A percentile compares a stretch with the other conserved stretches of the same genome.
phyloP scores from a whole-genome alignment of 2,888 invertebrate genomes.

The Trilocha varians region DNA sequence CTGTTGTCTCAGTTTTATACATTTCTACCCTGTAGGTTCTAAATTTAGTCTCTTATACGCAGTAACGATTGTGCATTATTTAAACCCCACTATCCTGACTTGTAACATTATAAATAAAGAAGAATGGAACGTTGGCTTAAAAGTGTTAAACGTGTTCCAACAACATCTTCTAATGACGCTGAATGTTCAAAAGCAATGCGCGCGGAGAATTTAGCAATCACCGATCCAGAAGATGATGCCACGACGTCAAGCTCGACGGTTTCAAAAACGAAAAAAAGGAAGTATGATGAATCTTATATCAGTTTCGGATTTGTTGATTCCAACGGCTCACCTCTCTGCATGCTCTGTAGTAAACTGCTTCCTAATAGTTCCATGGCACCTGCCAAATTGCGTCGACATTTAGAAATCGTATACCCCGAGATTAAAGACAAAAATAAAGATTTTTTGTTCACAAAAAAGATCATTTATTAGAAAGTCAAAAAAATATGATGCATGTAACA shows the following conservation, averaged over 20 bases:
- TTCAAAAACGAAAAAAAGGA: slow-evolving; percentile 19
- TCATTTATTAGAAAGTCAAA: slow-evolving; percentile 17
- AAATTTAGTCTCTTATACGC: slow-evolving; percentile 5
- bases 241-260: slow-evolving; percentile 15
- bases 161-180: slow-evolving; percentile 18
- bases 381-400: slow-evolving; percentile 20
- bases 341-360: slow-evolving; percentile 14
- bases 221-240: slow-evolving; percentile 15
- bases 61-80: slow-evolving; percentile 11
- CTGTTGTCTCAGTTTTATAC: slow-evolving; percentile 10
- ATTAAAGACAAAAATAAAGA: slow-evolving; percentile 21
- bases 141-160: slow-evolving; percentile 15
- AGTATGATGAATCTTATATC: too few species aligned
- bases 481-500: slow-evolving; percentile 18
- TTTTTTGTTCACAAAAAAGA: slow-evolving; percentile 15
- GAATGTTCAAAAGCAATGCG: slow-evolving; percentile 15
- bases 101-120: slow-evolving; percentile 13
- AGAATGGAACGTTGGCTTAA: too few species aligned
- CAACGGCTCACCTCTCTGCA: slow-evolving; percentile 11
- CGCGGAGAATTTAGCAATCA: slow-evolving; percentile 14
- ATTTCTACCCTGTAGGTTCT: slow-evolving; percentile 8
- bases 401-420: too few species aligned
- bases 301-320: slow-evolving; percentile 20
- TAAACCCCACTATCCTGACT: slow-evolving; percentile 13
- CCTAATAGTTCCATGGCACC: slow-evolving; percentile 20